phyloP scores from a whole-genome alignment of 2,113 vertebrate genomes.

The Formicarius rufipectus region DNA sequence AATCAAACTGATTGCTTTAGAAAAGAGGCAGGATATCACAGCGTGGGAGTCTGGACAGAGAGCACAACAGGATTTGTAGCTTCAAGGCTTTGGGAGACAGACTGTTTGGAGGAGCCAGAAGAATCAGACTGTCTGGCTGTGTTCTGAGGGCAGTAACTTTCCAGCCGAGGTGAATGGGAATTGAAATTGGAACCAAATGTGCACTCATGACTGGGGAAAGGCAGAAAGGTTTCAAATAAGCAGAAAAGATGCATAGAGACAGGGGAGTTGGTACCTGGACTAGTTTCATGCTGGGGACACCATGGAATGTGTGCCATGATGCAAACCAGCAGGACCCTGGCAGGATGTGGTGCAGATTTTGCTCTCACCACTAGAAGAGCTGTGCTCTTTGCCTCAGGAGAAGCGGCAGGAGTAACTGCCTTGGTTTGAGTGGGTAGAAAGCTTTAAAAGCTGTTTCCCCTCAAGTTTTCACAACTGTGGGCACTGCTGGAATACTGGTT shows the following conservation, averaged over 20 bases:
- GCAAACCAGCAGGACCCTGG: neutral
- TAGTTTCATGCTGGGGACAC: neutral
- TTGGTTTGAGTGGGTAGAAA: neutral
- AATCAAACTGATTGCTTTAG: conserved; percentile 13
- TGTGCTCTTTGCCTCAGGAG: neutral
- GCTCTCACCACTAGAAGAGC: neutral
- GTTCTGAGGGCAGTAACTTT: conserved; percentile 40
- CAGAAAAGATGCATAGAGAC: neutral
- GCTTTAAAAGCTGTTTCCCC: neutral
- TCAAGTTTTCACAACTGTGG: neutral
- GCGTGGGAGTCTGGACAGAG: conserved; percentile 7
- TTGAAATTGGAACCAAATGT: neutral
- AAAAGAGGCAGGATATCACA: neutral
- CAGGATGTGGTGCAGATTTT: neutral
- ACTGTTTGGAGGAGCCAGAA: conserved; percentile 34
- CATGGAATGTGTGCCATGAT: neutral
- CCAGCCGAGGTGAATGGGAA: conserved; percentile 8
- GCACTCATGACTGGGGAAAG: neutral
- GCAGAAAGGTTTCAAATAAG: neutral
- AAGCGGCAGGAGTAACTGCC: neutral
- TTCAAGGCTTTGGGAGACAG: conserved; percentile 25
- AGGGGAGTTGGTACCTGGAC: neutral
- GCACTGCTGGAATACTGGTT: neutral
- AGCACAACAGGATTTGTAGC: conserved; percentile 21
- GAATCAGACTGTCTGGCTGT: conserved; percentile 32